Percentiles rank a stretch among this genome's conserved stretches.
phyloP scores from a whole-genome alignment of 92 coral and sea anemone genomes.

The Paramuricea clavata region DNA sequence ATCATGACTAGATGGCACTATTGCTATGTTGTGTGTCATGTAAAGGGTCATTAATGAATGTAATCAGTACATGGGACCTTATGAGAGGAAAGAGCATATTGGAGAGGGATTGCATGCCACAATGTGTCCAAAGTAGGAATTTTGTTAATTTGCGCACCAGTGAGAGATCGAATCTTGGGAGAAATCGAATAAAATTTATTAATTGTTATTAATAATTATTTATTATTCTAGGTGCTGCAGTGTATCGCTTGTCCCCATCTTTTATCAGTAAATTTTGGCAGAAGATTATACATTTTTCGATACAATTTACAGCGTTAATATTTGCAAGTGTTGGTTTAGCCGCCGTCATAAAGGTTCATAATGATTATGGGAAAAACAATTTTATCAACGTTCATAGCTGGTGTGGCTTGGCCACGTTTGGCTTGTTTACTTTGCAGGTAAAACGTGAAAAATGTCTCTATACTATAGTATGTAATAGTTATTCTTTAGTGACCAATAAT shows the following conservation, averaged over 20 bases:
- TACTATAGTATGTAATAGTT: no score
- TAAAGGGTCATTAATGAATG: no score
- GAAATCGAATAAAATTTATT: neutral
- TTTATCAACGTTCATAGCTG: constrained; percentile 29
- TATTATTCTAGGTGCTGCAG: constrained; percentile 5
- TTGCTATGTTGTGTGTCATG: no score
- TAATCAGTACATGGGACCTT: no score
- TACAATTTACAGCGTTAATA: constrained; percentile 2
- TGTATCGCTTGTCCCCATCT: constrained; percentile 13
- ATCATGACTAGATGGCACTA: no score
- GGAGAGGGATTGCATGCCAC: no score
- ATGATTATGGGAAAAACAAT: neutral
- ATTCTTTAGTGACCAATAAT: no score
- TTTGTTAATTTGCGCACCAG: no score
- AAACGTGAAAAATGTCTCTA: constrained; percentile 1
- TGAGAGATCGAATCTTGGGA: no score
- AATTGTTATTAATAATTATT: neutral
- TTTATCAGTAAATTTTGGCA: neutral
- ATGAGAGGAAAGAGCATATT: no score
- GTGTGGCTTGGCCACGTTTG: constrained; percentile 34
- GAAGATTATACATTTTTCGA: constrained; percentile 13
- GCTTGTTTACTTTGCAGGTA: constrained; percentile 33
- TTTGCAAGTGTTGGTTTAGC: constrained; percentile 29
- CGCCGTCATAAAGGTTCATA: constrained; percentile 15
- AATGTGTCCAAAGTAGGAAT: no score